Percentiles rank a stretch among this genome's conserved stretches.
These are phyloP conservation scores for Apamea epomidion DNA, from an alignment of 2,888 invertebrate genomes.

Conservation along the genomic window DNA sequence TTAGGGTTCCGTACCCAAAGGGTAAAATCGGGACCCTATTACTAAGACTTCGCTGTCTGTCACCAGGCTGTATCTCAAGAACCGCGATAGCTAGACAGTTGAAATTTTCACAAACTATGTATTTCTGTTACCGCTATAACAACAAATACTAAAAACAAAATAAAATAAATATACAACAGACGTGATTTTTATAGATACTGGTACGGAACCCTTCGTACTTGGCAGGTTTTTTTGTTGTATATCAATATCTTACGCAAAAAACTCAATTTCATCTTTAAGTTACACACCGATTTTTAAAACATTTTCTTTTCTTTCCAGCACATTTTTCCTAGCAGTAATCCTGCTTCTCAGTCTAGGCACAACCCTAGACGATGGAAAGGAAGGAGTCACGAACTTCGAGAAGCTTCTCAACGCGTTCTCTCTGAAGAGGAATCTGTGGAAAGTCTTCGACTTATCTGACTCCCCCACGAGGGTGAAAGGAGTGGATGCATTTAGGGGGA, in stretches of 20 bases:
- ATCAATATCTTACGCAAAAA: neutral
- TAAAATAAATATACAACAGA: too few species aligned
- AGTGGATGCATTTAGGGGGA: conserved; percentile 89
- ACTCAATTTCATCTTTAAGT: neutral
- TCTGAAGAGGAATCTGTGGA: conserved; percentile 85
- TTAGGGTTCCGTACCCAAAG: too few species aligned
- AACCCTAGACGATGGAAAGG: conserved; percentile 84
- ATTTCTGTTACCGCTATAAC: too few species aligned
- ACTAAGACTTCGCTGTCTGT: too few species aligned
- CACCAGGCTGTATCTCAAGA: too few species aligned
- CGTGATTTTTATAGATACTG: too few species aligned
- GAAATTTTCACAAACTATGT: too few species aligned
- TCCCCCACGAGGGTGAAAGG: conserved; percentile 84
- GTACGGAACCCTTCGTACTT: too few species aligned
- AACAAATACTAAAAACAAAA: too few species aligned
- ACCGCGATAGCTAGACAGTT: too few species aligned
- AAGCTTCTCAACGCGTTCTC: conserved; percentile 89
- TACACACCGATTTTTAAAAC: neutral
- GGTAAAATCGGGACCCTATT: too few species aligned
- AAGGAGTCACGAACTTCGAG: conserved; percentile 86
- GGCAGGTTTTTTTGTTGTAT: too few species aligned
- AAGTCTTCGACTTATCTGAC: conserved; percentile 84
- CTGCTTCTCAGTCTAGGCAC: conserved; percentile 84
- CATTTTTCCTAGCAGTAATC: conserved; percentile 85
- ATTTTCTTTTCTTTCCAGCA: conserved; percentile 75